Percentiles rank a stretch among this genome's conserved stretches.
phyloP scores from a whole-genome alignment of 1,140 invertebrate species.

The Bombus polaris region DNA sequence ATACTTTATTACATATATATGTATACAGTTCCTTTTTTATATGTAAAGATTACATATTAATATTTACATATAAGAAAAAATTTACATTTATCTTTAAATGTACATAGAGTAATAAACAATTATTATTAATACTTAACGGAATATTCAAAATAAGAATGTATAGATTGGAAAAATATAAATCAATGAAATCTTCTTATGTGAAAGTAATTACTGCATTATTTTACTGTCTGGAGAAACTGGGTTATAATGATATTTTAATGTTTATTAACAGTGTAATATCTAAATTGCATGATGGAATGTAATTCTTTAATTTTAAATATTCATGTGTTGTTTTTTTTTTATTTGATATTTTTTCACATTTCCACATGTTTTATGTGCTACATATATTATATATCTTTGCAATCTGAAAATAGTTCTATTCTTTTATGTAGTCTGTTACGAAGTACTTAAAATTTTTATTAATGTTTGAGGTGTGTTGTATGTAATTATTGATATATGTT shows the following conservation, averaged over 20 bases:
- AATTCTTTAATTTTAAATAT: constrained; percentile 30
- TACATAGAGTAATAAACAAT: not conserved
- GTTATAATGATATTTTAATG: constrained; percentile 35
- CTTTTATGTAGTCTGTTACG: constrained; percentile 5
- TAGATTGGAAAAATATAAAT: constrained; percentile 3
- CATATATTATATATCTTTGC: constrained; percentile 28
- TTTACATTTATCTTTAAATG: not conserved
- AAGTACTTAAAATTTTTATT: constrained; percentile 27
- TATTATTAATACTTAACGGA: not conserved
- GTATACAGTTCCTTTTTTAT: not conserved
- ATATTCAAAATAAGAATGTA: not conserved
- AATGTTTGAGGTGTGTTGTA: constrained; percentile 15
- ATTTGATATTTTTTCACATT: constrained; percentile 3
- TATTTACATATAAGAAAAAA: not conserved
- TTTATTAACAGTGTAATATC: constrained; percentile 46
- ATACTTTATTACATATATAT: not conserved
- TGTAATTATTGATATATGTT: constrained; percentile 28
- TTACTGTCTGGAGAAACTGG: constrained; percentile 29
- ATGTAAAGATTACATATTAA: not conserved
- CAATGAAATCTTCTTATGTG: not conserved
- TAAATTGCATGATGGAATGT: constrained; percentile 49
- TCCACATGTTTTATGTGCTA: constrained; percentile 14
- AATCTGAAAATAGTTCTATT: constrained; percentile 13
- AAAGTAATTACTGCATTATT: constrained; percentile 32
- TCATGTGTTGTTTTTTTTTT: constrained; percentile 14